Conservation (phyloP, 2,888 invertebrate species). For the Cantharis rufa region DNA sequence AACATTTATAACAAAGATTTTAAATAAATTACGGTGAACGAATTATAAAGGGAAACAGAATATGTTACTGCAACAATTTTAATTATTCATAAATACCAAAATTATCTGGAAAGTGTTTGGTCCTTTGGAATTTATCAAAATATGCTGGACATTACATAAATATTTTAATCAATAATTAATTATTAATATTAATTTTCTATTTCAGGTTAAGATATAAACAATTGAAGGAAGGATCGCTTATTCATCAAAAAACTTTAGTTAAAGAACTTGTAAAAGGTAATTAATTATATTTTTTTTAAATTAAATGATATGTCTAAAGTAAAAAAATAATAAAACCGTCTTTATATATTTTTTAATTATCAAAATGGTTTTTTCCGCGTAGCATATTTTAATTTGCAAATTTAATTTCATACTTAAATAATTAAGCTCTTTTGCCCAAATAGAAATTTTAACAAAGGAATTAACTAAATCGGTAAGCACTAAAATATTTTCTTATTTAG, state of each 20-base stretch:
- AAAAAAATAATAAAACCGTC: no score
- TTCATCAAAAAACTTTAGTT: constrained; percentile 14
- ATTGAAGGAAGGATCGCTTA: constrained; percentile 14
- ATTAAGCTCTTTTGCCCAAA: no score
- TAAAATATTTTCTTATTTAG: no score
- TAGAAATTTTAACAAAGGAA: no score
- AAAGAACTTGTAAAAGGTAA: constrained; percentile 19
- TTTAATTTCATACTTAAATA: no score
- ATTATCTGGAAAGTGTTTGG: neutral
- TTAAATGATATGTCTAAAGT: neutral
- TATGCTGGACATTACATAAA: neutral
- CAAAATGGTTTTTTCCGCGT: no score
- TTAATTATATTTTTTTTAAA: neutral
- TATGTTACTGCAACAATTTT: neutral
- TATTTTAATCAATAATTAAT: neutral
- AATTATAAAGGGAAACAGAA: neutral
- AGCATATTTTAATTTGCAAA: no score
- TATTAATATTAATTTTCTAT: neutral
- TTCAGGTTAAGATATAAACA: constrained; percentile 21
- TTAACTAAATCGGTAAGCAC: no score
- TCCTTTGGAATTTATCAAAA: neutral
- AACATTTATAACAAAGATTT: neutral
- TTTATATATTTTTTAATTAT: no score
- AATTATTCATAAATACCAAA: neutral
- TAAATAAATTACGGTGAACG: neutral